Percentiles rank a stretch among this genome's conserved stretches.
These are phyloP conservation scores for Tenthredo scrophulariae DNA, from an alignment of 2,888 invertebrate species.

Conservation along the genomic window DNA sequence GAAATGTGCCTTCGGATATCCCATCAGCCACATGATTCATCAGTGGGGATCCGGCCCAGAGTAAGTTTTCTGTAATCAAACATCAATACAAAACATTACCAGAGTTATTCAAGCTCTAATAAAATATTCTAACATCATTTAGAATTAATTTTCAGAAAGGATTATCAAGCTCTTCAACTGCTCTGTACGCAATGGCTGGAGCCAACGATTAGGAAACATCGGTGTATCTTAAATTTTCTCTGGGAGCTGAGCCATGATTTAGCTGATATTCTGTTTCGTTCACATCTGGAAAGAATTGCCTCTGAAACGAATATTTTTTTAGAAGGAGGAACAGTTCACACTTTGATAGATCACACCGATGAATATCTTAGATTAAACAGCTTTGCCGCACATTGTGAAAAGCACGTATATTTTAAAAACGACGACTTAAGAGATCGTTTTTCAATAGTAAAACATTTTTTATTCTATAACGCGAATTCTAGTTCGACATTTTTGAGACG, in stretches of 20 bases:
- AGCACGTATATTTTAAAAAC: slow-evolving; percentile 16
- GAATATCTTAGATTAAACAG: slow-evolving; percentile 68
- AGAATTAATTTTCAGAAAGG: slow-evolving; percentile 63
- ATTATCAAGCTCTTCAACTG: slow-evolving; percentile 64
- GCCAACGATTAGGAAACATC: slow-evolving; percentile 64
- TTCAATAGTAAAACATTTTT: slow-evolving; percentile 62
- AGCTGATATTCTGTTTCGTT: slow-evolving; percentile 61
- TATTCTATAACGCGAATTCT: slow-evolving; percentile 68
- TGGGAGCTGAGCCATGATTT: slow-evolving; percentile 56
- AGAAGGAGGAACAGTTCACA: neutral
- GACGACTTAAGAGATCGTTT: slow-evolving; percentile 58
- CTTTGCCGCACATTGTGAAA: slow-evolving; percentile 66
- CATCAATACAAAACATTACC: neutral
- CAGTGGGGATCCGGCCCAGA: slow-evolving; percentile 65
- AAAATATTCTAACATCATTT: neutral
- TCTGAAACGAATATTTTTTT: slow-evolving; percentile 56
- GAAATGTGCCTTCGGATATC: slow-evolving; percentile 77
- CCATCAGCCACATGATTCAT: slow-evolving; percentile 71
- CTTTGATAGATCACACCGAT: slow-evolving; percentile 57
- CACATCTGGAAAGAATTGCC: slow-evolving; percentile 66
- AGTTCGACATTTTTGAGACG: slow-evolving; percentile 67
- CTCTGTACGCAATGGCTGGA: slow-evolving; percentile 72
- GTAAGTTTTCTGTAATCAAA: slow-evolving; percentile 62
- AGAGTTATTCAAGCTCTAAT: neutral
- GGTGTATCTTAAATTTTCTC: slow-evolving; percentile 61